Evolutionary conservation across 2,113 vertebrate genomes (phyloP).

Genomic region (Salminus brasiliensis): DNA sequence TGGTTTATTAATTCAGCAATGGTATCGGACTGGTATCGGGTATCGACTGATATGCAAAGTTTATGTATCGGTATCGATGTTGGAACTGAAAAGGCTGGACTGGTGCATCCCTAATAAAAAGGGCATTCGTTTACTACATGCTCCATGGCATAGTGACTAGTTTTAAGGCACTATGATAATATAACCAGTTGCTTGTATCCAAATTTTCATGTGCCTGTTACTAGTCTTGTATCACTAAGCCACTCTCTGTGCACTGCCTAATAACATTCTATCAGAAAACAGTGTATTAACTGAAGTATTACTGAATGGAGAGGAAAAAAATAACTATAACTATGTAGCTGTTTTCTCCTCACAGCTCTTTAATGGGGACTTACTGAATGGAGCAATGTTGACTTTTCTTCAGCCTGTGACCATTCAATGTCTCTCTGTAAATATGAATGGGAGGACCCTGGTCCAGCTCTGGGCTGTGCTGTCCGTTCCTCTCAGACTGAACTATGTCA

Average conservation of each 20-base stretch:
- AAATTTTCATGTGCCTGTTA: too few species aligned
- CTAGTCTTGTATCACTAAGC: background rate
- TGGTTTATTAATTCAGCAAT: too few species aligned
- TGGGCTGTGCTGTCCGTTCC: conserved; percentile 26
- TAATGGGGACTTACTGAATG: background rate
- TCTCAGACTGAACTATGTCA: conserved; percentile 45
- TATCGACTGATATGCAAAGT: too few species aligned
- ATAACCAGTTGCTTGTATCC: background rate
- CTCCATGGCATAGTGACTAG: background rate
- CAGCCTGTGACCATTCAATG: conserved; percentile 6
- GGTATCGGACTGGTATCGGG: too few species aligned
- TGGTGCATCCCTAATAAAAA: too few species aligned
- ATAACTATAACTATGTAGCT: background rate
- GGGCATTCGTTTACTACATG: background rate
- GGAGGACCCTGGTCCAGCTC: conserved; percentile 10
- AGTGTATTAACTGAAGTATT: background rate
- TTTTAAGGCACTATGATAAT: background rate
- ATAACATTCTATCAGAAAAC: too few species aligned
- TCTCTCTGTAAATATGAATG: conserved; percentile 51
- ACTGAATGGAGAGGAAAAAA: background rate
- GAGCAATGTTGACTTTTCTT: conserved; percentile 35
- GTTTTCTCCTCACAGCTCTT: conserved; percentile 4
- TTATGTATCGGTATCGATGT: too few species aligned
- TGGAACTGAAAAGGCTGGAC: too few species aligned
- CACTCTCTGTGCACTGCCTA: background rate